A percentile compares a stretch with the other conserved stretches of the same genome.
Evolutionary conservation across 2,113 vertebrate species (phyloP).

Genomic region (Jacana jacana): DNA sequence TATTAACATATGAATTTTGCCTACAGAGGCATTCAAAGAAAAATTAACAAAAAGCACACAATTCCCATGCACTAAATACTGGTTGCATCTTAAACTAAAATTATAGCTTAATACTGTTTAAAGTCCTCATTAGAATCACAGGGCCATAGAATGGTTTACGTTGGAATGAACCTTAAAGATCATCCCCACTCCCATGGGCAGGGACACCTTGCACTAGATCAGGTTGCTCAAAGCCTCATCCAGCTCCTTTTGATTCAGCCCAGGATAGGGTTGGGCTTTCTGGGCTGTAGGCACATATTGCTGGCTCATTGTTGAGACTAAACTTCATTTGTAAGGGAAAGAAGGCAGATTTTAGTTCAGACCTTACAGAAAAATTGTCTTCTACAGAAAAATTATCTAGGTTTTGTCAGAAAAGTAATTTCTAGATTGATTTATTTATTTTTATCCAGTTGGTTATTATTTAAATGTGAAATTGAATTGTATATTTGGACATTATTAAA

Average conservation of each 20-base stretch:
- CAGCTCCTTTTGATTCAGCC: neutral
- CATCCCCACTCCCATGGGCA: neutral
- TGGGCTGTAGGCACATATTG: neutral
- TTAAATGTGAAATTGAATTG: neutral
- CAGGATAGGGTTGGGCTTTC: neutral
- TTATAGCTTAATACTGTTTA: neutral
- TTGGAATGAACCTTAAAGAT: neutral
- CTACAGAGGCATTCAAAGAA: neutral
- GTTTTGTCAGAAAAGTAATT: neutral
- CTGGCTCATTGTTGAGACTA: neutral
- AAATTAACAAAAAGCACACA: neutral
- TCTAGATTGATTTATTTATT: neutral
- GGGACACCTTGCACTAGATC: neutral
- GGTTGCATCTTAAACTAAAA: neutral
- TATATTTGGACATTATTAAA: neutral
- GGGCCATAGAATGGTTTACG: neutral
- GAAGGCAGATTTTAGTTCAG: neutral
- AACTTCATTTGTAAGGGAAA: neutral
- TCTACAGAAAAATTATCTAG: too few relatives aligned
- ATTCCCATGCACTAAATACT: neutral
- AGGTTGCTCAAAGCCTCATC: neutral
- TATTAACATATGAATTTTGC: neutral
- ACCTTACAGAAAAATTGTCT: neutral
- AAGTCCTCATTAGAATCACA: neutral
- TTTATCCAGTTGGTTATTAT: neutral